Evolutionary conservation across 2,888 invertebrate genomes (phyloP).

Genomic region (Lycophotia porphyrea): DNA sequence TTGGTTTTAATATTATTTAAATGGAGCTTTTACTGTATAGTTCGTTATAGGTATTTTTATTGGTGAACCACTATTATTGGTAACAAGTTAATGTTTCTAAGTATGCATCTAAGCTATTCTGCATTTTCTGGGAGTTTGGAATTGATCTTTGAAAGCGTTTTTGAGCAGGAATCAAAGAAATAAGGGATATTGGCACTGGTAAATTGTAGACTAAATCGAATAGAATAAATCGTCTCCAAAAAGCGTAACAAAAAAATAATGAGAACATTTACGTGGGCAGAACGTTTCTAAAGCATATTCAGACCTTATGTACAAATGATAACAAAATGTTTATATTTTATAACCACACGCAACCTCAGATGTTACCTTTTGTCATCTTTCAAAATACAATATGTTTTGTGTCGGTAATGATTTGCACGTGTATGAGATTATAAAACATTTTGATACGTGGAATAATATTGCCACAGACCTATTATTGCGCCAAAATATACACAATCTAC

Average conservation of each 20-base stretch:
- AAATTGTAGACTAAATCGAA: too few relatives aligned
- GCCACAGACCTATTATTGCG: slow-evolving; percentile 53
- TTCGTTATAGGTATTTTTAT: background rate
- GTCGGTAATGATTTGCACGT: slow-evolving; percentile 62
- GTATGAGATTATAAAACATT: slow-evolving; percentile 65
- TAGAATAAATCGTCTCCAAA: background rate
- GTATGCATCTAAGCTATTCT: background rate
- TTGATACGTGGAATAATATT: slow-evolving; percentile 46
- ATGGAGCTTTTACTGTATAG: background rate
- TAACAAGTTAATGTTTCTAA: background rate
- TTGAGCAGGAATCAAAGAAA: background rate
- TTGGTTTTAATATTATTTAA: slow-evolving; percentile 20
- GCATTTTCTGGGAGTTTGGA: background rate
- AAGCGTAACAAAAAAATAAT: slow-evolving; percentile 15
- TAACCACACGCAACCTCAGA: slow-evolving; percentile 11
- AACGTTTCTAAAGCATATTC: slow-evolving; percentile 14
- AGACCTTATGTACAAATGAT: background rate
- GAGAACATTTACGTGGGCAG: slow-evolving; percentile 8
- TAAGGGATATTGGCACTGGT: background rate
- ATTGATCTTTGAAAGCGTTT: background rate
- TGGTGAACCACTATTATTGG: background rate
- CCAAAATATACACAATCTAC: slow-evolving; percentile 58
- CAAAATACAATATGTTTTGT: slow-evolving; percentile 50
- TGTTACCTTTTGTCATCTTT: slow-evolving; percentile 27
- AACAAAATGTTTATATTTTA: slow-evolving; percentile 22